Base-by-base conservation (phyloP, 2,113 vertebrate genomes). In the Lota lota region DNA sequence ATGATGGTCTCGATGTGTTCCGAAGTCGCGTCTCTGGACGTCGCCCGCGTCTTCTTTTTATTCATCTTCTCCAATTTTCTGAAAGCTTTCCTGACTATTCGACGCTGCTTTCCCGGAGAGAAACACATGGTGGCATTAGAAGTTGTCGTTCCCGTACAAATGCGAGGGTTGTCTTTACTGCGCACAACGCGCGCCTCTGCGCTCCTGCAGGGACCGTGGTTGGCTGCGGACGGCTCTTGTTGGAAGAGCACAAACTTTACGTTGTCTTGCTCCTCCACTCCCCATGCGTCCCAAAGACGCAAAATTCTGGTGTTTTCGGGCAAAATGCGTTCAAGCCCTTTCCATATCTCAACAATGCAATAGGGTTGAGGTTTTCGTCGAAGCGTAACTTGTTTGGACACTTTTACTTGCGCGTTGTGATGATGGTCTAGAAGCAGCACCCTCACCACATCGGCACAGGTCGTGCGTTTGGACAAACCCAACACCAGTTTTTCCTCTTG, bases 331-430 rank as follows among this genome's bases (percentile, higher is more conserved):
- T 96, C 95, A 78, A 95, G 95, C 19, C 96, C 96, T 24, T 95
- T 92, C 96, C 96, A 97, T 82, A 95, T 97, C 86, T 98, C 96
- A 85, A 96, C 95, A 40, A 98, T 90, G 89, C 95, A 96, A 69
- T 95, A 96, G 18, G 93, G 89, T 36, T 90, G 92, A 1, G 93
- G 84, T 24, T 89, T 80, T 0, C 92, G 93, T 61, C 91, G 86
- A 36, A 93, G 82, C 87, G 93, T 76, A 60, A 89, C 88, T 47
- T 17, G 73, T 54, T 83, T 80, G 79, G 59, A 79, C 73, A 74
- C 76, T 75, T 66, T 76, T 85, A 81, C 80, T 80, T 5, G 87
- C 75, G 75, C 28, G 28, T 33, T 33, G 28, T 33, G 40, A 11
- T 87, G 84, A 64, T 92, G 90, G 63, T 98, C 95, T 50, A 95